A percentile compares a stretch with the other conserved stretches of the same genome.
These are phyloP conservation scores for Latrodectus geometricus DNA, from an alignment of 1,140 invertebrate genomes.

Conservation along the genomic window DNA sequence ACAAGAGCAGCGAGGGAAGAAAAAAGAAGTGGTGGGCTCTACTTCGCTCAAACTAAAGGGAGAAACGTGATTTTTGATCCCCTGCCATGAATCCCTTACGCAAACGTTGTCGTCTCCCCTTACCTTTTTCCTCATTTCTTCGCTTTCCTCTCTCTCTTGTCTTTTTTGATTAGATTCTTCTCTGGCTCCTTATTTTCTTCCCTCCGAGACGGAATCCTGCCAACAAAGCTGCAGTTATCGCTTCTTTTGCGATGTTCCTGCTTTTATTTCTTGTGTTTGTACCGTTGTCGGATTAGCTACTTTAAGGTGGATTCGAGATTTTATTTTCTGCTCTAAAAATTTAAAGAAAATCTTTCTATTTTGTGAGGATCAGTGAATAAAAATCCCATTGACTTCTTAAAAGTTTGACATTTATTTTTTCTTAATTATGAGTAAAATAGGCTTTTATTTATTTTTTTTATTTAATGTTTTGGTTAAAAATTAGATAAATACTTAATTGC, in stretches of 20 bases:
- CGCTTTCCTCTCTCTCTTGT: not conserved
- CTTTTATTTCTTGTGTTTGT: too few species aligned
- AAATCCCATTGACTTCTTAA: not conserved
- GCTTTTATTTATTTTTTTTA: too few species aligned
- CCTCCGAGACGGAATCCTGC: not conserved
- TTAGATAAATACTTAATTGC: too few species aligned
- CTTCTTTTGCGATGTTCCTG: not conserved
- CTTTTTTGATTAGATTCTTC: not conserved
- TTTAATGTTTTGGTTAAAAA: too few species aligned
- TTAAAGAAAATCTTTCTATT: not conserved
- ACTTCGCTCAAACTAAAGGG: not conserved
- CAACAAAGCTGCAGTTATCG: not conserved
- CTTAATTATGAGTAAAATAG: too few species aligned
- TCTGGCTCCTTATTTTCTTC: not conserved
- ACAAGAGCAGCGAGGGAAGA: not conserved
- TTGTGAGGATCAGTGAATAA: not conserved
- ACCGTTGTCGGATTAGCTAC: too few species aligned
- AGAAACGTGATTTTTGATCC: conserved; percentile 37
- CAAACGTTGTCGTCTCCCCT: conserved; percentile 53
- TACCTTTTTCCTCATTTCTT: conserved; percentile 28
- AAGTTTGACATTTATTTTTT: too few species aligned
- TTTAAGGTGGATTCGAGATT: not conserved
- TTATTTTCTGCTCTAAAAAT: not conserved
- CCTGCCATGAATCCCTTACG: conserved; percentile 27
- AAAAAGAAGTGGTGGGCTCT: too few species aligned